Evolutionary conservation across 2,888 invertebrate genomes (phyloP), one percentile per base, ranked within the genome.

Genomic region (Agrochola litura): DNA sequence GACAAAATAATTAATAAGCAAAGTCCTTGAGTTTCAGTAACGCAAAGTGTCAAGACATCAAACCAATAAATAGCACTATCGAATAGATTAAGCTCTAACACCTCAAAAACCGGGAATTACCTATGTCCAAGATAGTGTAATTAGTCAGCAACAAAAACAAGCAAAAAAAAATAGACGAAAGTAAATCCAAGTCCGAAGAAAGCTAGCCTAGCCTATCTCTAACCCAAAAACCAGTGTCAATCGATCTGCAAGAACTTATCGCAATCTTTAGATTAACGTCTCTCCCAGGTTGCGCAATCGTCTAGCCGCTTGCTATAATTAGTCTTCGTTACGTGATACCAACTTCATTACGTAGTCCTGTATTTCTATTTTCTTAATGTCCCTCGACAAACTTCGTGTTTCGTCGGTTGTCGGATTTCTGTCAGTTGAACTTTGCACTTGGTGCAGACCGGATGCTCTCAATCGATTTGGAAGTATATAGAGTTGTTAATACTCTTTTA

Each of bases 161-260:
- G 54, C 10, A 8, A 30, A 30, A 30, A 30, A 30, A 30, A 30
- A 30, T 14, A 58, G 54, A 61, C n/a, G n/a, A 60, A 56, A 30
- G 2, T 60, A 14, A 58, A 66, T 76, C 14, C n/a, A 43, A 6
- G 22, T n/a, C 22, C 5, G 10, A 76, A 25, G 22, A 43, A 37
- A 69, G 0, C 25, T 41, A 25, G 19, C 19, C 19, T 37, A 30
- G 14, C 2, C n/a, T 25, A 67, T 63, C 43, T 58, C 22, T 66
- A 6, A 58, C 37, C 22, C 22, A 66, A 82, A 63, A 77, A 46
- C 52, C 10, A 43, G 10, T 1, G 16, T 3, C 66, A n/a, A 70
- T 67, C 8, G 14, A 77, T 77, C 66, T 37, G 37, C 37, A 58
- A 46, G 43, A 22, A 49, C 16, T 58, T 76, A 52, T 52, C 49